Evolutionary conservation across 2,113 vertebrate genomes (phyloP).

Genomic region (Melanostigma gelatinosum): DNA sequence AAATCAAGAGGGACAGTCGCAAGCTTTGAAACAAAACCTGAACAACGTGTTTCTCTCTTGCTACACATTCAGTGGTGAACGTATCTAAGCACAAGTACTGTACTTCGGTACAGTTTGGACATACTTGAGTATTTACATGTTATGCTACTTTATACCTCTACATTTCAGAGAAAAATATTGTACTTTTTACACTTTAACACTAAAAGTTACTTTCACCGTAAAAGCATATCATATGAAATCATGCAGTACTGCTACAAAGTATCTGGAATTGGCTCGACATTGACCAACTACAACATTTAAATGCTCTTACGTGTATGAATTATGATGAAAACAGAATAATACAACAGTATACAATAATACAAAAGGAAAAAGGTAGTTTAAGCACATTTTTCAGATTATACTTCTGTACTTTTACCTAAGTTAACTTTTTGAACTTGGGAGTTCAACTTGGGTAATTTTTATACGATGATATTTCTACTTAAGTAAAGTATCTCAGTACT

Average conservation of each 20-base stretch:
- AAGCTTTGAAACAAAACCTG: slow-evolving; percentile 3
- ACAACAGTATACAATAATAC: not conserved
- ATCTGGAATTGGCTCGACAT: not conserved
- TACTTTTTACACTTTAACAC: not conserved
- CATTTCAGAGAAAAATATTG: not conserved
- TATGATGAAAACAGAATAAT: not conserved
- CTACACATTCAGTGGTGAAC: too few relatives aligned
- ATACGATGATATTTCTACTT: not conserved
- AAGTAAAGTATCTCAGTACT: not conserved
- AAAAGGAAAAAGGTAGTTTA: not conserved
- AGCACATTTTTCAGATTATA: not conserved
- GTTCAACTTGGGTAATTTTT: not conserved
- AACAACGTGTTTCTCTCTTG: too few relatives aligned
- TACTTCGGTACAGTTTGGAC: not conserved
- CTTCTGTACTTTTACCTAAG: not conserved
- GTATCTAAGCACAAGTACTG: not conserved
- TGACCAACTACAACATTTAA: not conserved
- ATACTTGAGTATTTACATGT: not conserved
- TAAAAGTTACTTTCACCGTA: not conserved
- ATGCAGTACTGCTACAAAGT: not conserved
- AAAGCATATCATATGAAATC: not conserved
- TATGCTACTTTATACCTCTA: not conserved
- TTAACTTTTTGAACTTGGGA: not conserved
- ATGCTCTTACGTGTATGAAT: not conserved
- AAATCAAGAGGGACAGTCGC: slow-evolving; percentile 17